Base-by-base conservation (phyloP, 2,797 vertebrate genomes). In the Odontamblyopus lacepedii region DNA sequence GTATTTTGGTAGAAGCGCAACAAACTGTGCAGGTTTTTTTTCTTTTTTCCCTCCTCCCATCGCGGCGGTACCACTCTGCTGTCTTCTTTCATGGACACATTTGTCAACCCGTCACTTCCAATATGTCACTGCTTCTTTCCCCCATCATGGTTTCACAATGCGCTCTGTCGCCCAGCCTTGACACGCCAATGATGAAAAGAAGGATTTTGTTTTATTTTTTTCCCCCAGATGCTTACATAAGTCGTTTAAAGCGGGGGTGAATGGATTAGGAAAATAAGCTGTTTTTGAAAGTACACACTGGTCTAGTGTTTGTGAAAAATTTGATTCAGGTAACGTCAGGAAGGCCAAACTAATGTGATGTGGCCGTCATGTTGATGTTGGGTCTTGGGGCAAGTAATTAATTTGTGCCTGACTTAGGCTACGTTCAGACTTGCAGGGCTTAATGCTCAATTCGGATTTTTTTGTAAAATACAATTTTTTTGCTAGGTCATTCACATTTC, bases 21-120 rank as follows among this genome's bases (percentile, higher is more conserved):
- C 69, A 84, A 69, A 78, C 50, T 72, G 59, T 61, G 57, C 41
- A 72, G 38, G 76, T 87, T 32, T 67, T 15, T 44, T 12, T 48
- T 48, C 16, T 48, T 48, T 3, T 9, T 2, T 82, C 86, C 69
- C 85, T 87, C 82, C 80, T 79, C 80, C 85, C 69, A 88, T 80
- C 67, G 41, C 61, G 61, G 18, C 60, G 75, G 73, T 76, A 61
- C 61, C 67, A 80, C 85, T 66, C 72, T 80, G 75, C 78, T 87
- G 72, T 91, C 81, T 92, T 79, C 86, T 90, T 88, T 89, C 88
- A 89, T 84, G 88, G 92, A 92, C 92, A 91, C 86, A 88, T 95
- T 94, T 93, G 88, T 93, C 94, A 93, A 87, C 82, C 89, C 91
- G 94, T 92, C 93, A 92, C 85, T 91, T 91, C 88, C 83, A 88